Evolutionary conservation across 2,113 vertebrate species (phyloP).

Genomic region (Rattus rattus): DNA sequence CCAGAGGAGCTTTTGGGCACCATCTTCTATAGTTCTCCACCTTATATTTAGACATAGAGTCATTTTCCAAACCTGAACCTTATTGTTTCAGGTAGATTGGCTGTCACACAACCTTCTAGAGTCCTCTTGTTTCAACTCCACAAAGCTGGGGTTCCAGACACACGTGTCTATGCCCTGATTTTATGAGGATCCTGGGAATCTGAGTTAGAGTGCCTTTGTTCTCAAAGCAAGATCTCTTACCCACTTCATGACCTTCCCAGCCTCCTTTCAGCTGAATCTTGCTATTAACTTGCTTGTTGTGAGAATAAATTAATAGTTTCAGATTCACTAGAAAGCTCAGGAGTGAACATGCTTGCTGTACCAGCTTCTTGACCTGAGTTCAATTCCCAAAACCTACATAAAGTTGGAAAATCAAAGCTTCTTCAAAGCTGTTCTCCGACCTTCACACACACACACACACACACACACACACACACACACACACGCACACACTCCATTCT

Average conservation of each 20-base stretch:
- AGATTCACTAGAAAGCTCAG: not conserved
- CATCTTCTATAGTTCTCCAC: too few species aligned
- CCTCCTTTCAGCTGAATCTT: not conserved
- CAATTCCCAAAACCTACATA: not conserved
- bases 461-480: not conserved
- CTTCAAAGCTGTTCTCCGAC: not conserved
- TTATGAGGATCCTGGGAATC: not conserved
- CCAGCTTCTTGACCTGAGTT: not conserved
- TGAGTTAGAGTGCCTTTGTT: not conserved
- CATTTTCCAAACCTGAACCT: not conserved
- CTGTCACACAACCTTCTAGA: not conserved
- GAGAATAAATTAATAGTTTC: not conserved
- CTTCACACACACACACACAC: too few species aligned
- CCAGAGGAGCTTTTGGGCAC: not conserved
- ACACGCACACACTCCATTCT: not conserved
- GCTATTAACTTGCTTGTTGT: not conserved
- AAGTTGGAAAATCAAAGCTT: not conserved
- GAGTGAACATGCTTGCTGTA: not conserved
- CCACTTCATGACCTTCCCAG: not conserved
- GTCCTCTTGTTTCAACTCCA: not conserved
- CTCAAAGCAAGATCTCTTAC: not conserved
- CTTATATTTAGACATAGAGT: not conserved
- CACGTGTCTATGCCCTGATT: not conserved
- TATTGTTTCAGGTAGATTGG: not conserved
- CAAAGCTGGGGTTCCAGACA: not conserved